These are phyloP conservation scores for Scaptomyza reducta DNA, from an alignment of 2,888 invertebrate species.

Conservation along the genomic window DNA sequence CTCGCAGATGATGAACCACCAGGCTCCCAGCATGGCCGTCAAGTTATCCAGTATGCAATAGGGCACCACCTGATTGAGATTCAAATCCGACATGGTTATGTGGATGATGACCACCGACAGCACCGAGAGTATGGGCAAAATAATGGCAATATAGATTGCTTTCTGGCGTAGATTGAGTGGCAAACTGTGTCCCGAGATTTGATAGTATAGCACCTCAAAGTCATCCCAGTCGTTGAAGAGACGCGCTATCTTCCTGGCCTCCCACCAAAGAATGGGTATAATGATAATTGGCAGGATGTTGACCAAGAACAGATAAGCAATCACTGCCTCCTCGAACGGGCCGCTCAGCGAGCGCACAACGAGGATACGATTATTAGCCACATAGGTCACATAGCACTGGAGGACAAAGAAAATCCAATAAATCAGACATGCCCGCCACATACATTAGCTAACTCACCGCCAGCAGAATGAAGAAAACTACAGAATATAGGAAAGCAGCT, in stretches of 20 bases:
- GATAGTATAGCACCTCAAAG: slow-evolving; percentile 88
- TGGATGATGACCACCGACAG: slow-evolving; percentile 89
- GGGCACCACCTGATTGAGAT: slow-evolving; percentile 87
- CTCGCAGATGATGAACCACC: slow-evolving; percentile 89
- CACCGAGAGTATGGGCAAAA: slow-evolving; percentile 87
- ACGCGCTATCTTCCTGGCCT: slow-evolving; percentile 87
- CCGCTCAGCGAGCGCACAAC: slow-evolving; percentile 87
- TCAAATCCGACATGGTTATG: slow-evolving; percentile 89
- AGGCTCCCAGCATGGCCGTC: slow-evolving; percentile 89
- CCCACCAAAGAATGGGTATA: slow-evolving; percentile 88
- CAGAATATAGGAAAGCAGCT: slow-evolving; percentile 86
- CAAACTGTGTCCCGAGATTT: slow-evolving; percentile 86
- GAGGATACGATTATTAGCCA: slow-evolving; percentile 87
- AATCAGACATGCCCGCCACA: not conserved
- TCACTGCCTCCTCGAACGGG: slow-evolving; percentile 90
- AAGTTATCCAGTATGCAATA: slow-evolving; percentile 89
- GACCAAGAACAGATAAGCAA: slow-evolving; percentile 90
- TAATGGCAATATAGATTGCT: slow-evolving; percentile 86
- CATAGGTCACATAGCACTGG: slow-evolving; percentile 86
- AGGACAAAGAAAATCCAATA: slow-evolving; percentile 1
- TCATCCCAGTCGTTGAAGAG: slow-evolving; percentile 87
- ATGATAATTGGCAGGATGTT: slow-evolving; percentile 88
- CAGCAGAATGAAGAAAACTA: slow-evolving; percentile 85
- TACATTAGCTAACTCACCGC: slow-evolving; percentile 73
- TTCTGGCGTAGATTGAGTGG: slow-evolving; percentile 86